Evolutionary conservation across 92 coral and sea anemone species (phyloP).

Genomic region (Pocillopora grandis): DNA sequence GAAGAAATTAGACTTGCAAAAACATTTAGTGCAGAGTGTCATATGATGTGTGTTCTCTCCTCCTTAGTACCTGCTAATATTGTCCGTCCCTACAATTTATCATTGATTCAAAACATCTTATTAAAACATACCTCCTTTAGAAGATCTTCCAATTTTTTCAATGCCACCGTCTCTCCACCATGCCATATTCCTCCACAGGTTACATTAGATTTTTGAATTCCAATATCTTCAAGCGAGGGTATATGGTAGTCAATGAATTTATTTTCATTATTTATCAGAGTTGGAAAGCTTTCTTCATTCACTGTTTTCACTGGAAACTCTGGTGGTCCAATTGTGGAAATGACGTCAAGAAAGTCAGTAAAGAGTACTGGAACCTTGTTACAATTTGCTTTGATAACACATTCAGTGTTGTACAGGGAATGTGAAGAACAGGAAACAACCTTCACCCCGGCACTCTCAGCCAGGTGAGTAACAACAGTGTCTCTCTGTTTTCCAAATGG

Average conservation of each 20-base stretch:
- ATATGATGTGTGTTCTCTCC: no score
- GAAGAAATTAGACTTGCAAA: no score
- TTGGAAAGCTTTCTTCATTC: conserved; percentile 15
- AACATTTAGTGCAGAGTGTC: no score
- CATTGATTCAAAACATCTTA: background rate
- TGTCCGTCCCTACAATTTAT: no score
- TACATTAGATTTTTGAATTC: conserved; percentile 43
- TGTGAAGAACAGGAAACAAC: conserved; percentile 72
- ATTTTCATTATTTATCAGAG: conserved; percentile 14
- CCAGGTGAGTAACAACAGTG: conserved; percentile 66
- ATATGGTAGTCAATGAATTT: conserved; percentile 37
- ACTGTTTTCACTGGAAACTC: conserved; percentile 26
- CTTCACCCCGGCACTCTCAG: conserved; percentile 62
- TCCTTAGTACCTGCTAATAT: no score
- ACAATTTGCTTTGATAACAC: conserved; percentile 37
- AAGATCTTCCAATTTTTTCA: conserved; percentile 52
- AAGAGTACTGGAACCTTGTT: conserved; percentile 61
- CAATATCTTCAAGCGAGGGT: conserved; percentile 65
- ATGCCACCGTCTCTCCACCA: conserved; percentile 85
- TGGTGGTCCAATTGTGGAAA: conserved; percentile 73
- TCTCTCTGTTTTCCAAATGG: conserved; percentile 86
- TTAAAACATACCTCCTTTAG: conserved; percentile 58
- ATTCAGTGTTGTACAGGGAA: conserved; percentile 70
- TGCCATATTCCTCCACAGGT: conserved; percentile 37
- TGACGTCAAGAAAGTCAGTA: conserved; percentile 59